Percentiles rank a stretch among this genome's conserved stretches.
Evolutionary conservation across 2,113 vertebrate genomes (phyloP).

Genomic region (Hemiscyllium ocellatum): DNA sequence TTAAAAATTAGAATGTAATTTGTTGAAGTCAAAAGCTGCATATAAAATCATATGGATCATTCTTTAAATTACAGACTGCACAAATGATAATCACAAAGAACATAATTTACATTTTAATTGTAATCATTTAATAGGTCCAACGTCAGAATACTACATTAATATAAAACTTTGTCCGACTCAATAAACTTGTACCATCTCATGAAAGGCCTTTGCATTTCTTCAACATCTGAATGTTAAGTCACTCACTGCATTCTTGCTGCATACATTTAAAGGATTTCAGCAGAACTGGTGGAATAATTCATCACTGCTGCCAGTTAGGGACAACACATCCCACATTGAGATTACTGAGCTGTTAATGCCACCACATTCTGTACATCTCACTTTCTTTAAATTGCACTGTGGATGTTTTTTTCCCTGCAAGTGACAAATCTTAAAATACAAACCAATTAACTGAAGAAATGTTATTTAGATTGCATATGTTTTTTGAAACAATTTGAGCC

Average conservation of each 20-base stretch:
- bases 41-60: not conserved
- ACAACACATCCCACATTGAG: not conserved
- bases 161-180: not conserved
- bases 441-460: not conserved
- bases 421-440: constrained; percentile 27
- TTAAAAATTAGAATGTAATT: not conserved
- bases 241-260: not conserved
- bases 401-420: not conserved
- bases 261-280: not conserved
- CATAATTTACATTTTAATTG: not conserved
- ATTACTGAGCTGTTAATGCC: not conserved
- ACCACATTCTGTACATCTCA: constrained; percentile 10
- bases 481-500: not conserved
- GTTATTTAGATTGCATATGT: not conserved
- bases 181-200: not conserved
- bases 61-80: not conserved
- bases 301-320: not conserved
- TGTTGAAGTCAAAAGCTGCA: constrained; percentile 3
- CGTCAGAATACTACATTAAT: not conserved
- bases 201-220: not conserved
- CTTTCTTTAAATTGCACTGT: not conserved
- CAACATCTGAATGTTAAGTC: not conserved
- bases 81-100: not conserved
- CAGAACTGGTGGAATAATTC: constrained; percentile 19
- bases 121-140: not conserved